These are phyloP conservation scores for Lontra canadensis DNA, from an alignment of 2,113 vertebrate species.

Conservation along the genomic window DNA sequence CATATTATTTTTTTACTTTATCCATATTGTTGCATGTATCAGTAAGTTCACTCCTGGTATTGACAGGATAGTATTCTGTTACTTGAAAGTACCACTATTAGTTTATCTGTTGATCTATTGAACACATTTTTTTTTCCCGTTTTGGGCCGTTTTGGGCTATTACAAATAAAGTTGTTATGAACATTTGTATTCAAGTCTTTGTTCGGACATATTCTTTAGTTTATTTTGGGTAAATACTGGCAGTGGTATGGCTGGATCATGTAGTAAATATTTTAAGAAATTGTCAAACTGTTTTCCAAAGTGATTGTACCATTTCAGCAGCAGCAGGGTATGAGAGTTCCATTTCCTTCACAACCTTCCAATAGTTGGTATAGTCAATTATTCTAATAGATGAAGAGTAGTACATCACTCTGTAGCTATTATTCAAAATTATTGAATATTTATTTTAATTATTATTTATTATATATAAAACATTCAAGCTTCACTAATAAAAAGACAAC, in stretches of 20 bases:
- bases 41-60: background rate
- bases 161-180: background rate
- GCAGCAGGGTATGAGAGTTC: background rate
- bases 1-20: conserved; percentile 6
- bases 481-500: background rate
- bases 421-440: background rate
- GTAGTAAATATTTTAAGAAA: conserved; percentile 1
- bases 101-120: background rate
- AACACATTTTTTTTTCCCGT: background rate
- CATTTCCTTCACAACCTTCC: background rate
- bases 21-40: background rate
- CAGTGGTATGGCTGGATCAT: background rate
- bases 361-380: background rate
- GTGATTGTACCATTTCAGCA: background rate
- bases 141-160: background rate
- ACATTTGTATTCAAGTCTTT: background rate
- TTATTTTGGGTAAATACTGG: background rate
- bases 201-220: background rate
- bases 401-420: background rate
- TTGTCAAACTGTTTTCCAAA: background rate
- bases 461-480: background rate
- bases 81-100: background rate
- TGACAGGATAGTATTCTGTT: background rate
- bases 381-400: background rate
- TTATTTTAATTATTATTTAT: no score